These are phyloP conservation scores for Antechinus flavipes DNA, from an alignment of 2,113 vertebrate species.

Conservation along the genomic window DNA sequence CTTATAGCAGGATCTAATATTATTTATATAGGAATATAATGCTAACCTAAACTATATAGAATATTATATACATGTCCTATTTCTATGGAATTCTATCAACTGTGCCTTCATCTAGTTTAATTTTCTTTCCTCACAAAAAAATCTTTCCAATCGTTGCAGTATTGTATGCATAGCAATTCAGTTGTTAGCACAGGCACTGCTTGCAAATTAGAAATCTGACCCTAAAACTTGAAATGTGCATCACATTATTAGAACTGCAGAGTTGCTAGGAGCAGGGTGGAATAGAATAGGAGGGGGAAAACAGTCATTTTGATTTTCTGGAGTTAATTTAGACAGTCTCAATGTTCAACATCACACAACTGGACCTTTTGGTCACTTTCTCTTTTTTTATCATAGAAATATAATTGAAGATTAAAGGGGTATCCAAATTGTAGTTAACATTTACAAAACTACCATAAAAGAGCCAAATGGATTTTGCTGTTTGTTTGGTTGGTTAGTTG, in stretches of 20 bases:
- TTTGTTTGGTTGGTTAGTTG: background rate
- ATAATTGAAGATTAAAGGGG: background rate
- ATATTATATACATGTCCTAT: background rate
- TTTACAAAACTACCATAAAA: background rate
- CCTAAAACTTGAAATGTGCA: background rate
- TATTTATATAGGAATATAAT: background rate
- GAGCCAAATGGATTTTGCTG: background rate
- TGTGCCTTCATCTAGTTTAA: background rate
- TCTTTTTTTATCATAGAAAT: conserved; percentile 5
- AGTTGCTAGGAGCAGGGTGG: background rate
- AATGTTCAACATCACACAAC: background rate
- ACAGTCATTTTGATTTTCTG: background rate
- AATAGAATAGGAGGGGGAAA: conserved; percentile 12
- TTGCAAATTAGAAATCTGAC: background rate
- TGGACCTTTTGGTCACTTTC: conserved; percentile 15
- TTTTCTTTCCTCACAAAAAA: conserved; percentile 18
- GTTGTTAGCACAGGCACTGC: background rate
- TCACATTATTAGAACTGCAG: conserved; percentile 19
- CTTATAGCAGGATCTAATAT: background rate
- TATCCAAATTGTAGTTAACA: background rate
- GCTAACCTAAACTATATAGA: conserved; percentile 18
- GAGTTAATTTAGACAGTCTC: background rate
- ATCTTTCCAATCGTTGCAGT: background rate
- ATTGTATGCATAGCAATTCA: background rate
- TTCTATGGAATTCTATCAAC: background rate